Evolutionary conservation across 2,888 invertebrate species (phyloP).

Genomic region (Ectemnius continuus): DNA sequence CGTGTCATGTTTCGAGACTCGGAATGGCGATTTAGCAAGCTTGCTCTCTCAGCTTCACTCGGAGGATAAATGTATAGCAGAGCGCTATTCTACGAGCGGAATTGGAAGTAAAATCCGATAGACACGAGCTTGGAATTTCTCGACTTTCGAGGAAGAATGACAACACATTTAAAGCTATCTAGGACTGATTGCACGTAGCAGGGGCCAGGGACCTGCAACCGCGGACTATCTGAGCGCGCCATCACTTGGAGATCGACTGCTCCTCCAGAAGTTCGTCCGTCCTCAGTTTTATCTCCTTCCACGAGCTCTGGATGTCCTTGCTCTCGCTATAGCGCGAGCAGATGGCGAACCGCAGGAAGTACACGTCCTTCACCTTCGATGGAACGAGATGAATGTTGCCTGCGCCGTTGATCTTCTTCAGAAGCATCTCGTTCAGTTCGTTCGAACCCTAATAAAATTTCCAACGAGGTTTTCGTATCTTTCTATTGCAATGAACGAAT

Average conservation of each 20-base stretch:
- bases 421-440: slow-evolving; percentile 88
- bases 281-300: slow-evolving; percentile 90
- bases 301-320: slow-evolving; percentile 90
- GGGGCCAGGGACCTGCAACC: slow-evolving; percentile 72
- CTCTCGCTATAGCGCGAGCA: slow-evolving; percentile 91
- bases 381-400: slow-evolving; percentile 96
- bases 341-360: slow-evolving; percentile 93
- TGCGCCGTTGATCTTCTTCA: slow-evolving; percentile 92
- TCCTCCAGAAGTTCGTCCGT: slow-evolving; percentile 84
- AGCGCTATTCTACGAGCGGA: too few relatives aligned
- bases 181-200: slow-evolving; percentile 75
- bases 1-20: too few relatives aligned
- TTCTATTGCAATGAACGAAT: neutral
- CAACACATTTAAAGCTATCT: slow-evolving; percentile 38
- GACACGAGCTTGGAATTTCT: too few relatives aligned
- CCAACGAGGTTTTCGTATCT: neutral
- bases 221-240: slow-evolving; percentile 75
- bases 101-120: neutral
- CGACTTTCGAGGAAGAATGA: too few relatives aligned
- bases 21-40: too few relatives aligned
- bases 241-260: slow-evolving; percentile 75
- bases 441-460: slow-evolving; percentile 82
- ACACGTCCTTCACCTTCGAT: slow-evolving; percentile 89
- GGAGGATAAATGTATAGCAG: too few relatives aligned
- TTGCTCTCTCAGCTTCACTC: too few relatives aligned